Conservation (phyloP, 2,797 vertebrate genomes). For the Sphaeramia orbicularis region DNA sequence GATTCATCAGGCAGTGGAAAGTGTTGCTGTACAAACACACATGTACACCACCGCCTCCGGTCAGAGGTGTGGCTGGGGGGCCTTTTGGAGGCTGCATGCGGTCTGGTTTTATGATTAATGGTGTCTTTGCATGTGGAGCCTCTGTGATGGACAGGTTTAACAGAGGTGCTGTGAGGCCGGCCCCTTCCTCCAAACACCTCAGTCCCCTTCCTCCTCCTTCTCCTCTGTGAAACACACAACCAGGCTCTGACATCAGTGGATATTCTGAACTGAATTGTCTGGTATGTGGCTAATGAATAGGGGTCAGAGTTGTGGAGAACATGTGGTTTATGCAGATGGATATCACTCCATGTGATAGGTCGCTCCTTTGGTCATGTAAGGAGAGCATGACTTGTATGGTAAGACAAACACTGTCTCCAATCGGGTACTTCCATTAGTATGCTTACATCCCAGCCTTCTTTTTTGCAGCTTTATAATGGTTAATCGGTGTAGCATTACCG, state of each 20-base stretch:
- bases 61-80: conserved; percentile 44
- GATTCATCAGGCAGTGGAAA: conserved; percentile 20
- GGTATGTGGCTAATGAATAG: conserved; percentile 54
- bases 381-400: conserved; percentile 42
- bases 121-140: conserved; percentile 63
- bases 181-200: conserved; percentile 42
- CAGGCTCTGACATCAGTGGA: conserved; percentile 25
- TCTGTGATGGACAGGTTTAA: conserved; percentile 65
- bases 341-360: conserved; percentile 40
- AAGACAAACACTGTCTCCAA: conserved; percentile 15
- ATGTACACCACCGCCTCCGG: conserved; percentile 15
- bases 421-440: too few relatives aligned
- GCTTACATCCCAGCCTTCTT: too few relatives aligned
- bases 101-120: conserved; percentile 61
- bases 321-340: conserved; percentile 45
- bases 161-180: conserved; percentile 41
- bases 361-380: conserved; percentile 53
- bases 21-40: conserved; percentile 24
- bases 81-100: conserved; percentile 4
- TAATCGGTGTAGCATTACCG: too few relatives aligned
- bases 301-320: conserved; percentile 29
- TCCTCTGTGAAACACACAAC: neutral
- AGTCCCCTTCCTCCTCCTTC: too few relatives aligned
- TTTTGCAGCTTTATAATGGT: too few relatives aligned
- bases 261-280: conserved; percentile 28